Base-by-base conservation (phyloP, 1,140 invertebrate genomes). In the Hylaeus volcanicus region DNA sequence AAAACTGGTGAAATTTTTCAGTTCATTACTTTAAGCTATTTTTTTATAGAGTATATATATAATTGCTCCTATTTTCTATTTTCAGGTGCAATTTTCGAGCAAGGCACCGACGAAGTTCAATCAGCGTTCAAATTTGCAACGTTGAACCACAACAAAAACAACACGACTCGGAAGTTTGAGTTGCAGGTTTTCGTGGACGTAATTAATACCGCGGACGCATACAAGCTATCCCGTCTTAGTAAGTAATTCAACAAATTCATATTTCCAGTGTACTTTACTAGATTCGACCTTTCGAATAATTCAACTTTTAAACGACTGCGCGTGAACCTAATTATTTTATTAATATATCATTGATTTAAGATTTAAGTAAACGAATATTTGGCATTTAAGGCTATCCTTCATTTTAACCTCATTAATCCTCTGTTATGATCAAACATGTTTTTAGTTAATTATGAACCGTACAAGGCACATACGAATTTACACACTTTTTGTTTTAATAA, bases 201-300 rank as follows among this genome's bases (percentile, higher is more conserved):
- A 86, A 98, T 98, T 90, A 98, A 98, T 91, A 98, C 97, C n/a
- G 97, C 97, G 45, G 97, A 98, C 92, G 97, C 97, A 74, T 98
- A 98, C 93, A 98, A 98, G 91, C 94, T 98, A 15, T 98, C 97
- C 14, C 94, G 96, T 92, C 94, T 98, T 58, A 98, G 97, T 98
- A 94, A 97, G 97, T 97, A 51, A 53, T 69, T 14, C 63, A 15
- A 26, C 55, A 45, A 69, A 55, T 68, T 53, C 26, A 12, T n/a
- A 9, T 51, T 51, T 12, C 45, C 26, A 45, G 26, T 9, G 45
- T 15, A 1, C 37, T 12, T n/a, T 53, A n/a, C 3, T 6, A 5
- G 4, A 56, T 15, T n/a, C 15, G 5, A 6, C 12, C 56, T 60
- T 8, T 5, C 1, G n/a, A 60, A 60, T 60, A 60, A 60, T 41